Conservation (phyloP, 2,888 invertebrate species). For the Periphyllus acericola region DNA sequence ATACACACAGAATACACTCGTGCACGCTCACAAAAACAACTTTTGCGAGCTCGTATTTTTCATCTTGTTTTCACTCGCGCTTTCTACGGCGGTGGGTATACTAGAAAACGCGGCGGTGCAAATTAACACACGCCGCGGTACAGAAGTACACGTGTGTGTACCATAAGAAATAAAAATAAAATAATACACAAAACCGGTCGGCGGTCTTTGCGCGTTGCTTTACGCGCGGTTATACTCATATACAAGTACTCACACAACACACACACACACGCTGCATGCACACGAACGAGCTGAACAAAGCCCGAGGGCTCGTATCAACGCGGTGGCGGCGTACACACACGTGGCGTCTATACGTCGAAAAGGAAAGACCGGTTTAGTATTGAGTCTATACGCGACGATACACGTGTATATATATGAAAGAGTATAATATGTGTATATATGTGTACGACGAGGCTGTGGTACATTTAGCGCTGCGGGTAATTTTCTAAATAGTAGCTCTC, state of each 20-base stretch:
- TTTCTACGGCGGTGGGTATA: constrained; percentile 27
- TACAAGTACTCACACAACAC: neutral
- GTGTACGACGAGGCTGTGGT: neutral
- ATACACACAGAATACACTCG: neutral
- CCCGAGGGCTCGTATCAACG: neutral
- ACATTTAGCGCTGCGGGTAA: constrained; percentile 28
- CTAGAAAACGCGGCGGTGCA: neutral
- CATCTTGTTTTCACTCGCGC: constrained; percentile 56
- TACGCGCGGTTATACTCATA: neutral
- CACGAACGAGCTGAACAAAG: neutral
- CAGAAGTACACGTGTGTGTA: neutral
- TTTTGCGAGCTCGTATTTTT: constrained; percentile 39
- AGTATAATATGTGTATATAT: neutral
- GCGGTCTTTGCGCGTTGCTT: constrained; percentile 7
- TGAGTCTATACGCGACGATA: constrained; percentile 12
- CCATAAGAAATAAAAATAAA: neutral
- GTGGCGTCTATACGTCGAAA: neutral
- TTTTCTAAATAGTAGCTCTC: constrained; percentile 45
- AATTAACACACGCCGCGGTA: neutral
- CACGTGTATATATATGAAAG: neutral
- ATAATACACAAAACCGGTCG: constrained; percentile 47
- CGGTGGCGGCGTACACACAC: neutral
- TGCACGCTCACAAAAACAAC: constrained; percentile 10
- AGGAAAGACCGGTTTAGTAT: constrained; percentile 49
- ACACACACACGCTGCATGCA: neutral